A percentile compares a stretch with the other conserved stretches of the same genome.
Evolutionary conservation across 2,113 vertebrate genomes (phyloP).

Genomic region (Rhinolophus ferrumequinum): DNA sequence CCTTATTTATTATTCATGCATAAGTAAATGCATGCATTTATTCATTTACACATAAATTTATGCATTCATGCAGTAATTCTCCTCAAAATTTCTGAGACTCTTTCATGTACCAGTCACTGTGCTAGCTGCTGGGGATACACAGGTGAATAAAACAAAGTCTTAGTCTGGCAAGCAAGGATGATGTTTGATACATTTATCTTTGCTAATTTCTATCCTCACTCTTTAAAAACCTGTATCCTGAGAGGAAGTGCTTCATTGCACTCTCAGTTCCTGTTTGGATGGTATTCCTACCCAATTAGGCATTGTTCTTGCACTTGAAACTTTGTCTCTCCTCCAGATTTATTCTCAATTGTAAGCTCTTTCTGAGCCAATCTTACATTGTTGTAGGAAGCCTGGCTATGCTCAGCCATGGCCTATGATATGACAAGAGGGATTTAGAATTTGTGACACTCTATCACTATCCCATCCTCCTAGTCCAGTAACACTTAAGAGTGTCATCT

Average conservation of each 20-base stretch:
- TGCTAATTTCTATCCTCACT: neutral
- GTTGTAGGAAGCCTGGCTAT: neutral
- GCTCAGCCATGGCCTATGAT: neutral
- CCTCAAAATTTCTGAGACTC: neutral
- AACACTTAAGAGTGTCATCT: neutral
- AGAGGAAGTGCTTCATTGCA: neutral
- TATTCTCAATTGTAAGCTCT: neutral
- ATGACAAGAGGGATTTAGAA: neutral
- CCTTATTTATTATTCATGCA: neutral
- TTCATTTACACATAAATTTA: slow-evolving; percentile 28
- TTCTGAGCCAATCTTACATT: neutral
- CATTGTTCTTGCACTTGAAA: neutral
- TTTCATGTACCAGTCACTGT: neutral
- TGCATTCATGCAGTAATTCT: neutral
- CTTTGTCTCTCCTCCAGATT: neutral
- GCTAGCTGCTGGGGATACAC: neutral
- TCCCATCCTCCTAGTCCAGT: neutral
- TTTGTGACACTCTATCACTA: neutral
- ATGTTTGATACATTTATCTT: neutral
- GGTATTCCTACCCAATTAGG: neutral
- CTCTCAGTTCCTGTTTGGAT: neutral
- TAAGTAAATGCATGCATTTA: neutral
- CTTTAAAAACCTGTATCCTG: neutral
- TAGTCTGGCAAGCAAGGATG: neutral
- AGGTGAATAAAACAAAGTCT: neutral